Evolutionary conservation across 1,140 invertebrate genomes (phyloP), one percentile per base, ranked within the genome.

Genomic region (Drosophila saltans): DNA sequence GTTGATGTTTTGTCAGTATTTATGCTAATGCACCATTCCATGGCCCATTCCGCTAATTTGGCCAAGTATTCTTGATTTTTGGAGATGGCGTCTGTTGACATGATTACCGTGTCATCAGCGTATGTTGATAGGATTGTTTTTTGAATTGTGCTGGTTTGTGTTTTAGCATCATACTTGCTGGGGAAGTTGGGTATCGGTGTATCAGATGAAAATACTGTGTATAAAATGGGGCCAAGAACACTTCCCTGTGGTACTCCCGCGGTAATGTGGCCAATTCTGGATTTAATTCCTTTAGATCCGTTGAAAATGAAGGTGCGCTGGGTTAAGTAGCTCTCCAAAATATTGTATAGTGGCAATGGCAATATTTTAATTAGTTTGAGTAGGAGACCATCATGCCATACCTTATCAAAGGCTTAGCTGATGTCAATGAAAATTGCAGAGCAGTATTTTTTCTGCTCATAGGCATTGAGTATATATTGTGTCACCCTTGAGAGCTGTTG

Each of bases 171-270:
- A 28, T 55, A 5, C 7, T 3, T 4, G 7, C 55, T 40, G 1
- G 16, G 9, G 1, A 28, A 2, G 1, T 8, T 48, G 26, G 61
- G 62, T 2, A 65, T 3, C 2, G 62, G 62, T 48, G 56, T 56
- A 21, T 66, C 55, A 2, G 64, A 66, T 1, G 64, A 26, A 6
- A 33, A 66, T 9, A 66, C 59, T 3, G 55, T 66, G n/a, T 66
- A 59, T 0, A 66, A 7, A 1, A 66, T n/a, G 2, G 64, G 64
- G 2, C 64, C 64, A 2, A 66, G 48, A 5, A 66, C 64, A 7
- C 64, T 58, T 2, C 64, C 64, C n/a, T 66, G 64, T 16, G 64
- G 64, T 1, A 66, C 39, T 0, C 64, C 64, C 3, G 64, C 64
- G 11, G 3, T 30, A 5, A 66, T 43, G 10, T 6, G 1, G 2